These are phyloP conservation scores for Rosalia funebris DNA, from an alignment of 2,888 invertebrate genomes.

Conservation along the genomic window DNA sequence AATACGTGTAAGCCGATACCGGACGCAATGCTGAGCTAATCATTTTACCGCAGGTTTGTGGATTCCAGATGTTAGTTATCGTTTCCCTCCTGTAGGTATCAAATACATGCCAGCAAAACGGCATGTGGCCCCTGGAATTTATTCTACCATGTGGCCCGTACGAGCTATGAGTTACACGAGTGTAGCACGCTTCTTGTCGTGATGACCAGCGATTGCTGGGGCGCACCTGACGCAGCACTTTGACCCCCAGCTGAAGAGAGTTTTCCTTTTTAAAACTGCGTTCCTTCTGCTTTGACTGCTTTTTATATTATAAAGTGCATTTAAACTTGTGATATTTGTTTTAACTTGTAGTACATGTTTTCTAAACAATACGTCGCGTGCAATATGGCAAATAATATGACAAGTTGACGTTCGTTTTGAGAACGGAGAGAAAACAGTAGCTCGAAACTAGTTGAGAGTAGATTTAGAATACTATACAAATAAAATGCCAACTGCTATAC, in stretches of 20 bases:
- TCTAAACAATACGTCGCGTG: too few relatives aligned
- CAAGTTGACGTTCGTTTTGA: too few relatives aligned
- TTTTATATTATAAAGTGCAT: too few relatives aligned
- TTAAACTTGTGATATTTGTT: too few relatives aligned
- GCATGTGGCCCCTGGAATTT: background rate
- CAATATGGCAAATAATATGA: too few relatives aligned
- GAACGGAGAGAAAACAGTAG: too few relatives aligned
- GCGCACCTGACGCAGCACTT: constrained; percentile 19
- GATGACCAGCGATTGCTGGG: constrained; percentile 35
- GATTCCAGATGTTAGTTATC: background rate
- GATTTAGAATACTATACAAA: too few relatives aligned
- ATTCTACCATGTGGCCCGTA: constrained; percentile 20
- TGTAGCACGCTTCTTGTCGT: constrained; percentile 42
- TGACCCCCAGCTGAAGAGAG: constrained; percentile 1
- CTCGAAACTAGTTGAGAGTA: too few relatives aligned
- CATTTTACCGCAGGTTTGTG: background rate
- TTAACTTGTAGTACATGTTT: too few relatives aligned
- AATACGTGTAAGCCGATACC: background rate
- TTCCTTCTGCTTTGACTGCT: too few relatives aligned
- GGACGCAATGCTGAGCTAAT: too few relatives aligned
- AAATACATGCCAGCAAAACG: constrained; percentile 8
- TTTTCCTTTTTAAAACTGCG: background rate
- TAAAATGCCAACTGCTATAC: too few relatives aligned
- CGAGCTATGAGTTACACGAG: constrained; percentile 38
- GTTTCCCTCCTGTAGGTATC: background rate